A percentile compares a stretch with the other conserved stretches of the same genome.
Conservation (phyloP, 2,113 vertebrate species). For the Sapayoa aenigma region DNA sequence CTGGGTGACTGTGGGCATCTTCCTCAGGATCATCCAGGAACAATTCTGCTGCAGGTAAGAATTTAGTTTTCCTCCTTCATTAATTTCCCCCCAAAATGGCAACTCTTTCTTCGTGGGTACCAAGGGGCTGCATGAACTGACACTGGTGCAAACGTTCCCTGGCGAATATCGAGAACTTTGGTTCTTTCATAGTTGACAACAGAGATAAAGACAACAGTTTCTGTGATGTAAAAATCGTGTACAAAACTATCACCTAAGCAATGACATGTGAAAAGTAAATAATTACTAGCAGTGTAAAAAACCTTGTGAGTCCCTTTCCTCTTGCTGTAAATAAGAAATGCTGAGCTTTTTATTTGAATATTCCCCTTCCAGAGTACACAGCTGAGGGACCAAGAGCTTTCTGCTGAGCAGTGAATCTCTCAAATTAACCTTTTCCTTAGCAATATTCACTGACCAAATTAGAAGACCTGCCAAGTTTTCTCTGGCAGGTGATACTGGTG, state of each 20-base stretch:
- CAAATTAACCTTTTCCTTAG: slow-evolving; percentile 23
- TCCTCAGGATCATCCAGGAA: background rate
- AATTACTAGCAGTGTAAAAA: background rate
- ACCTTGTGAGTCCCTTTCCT: background rate
- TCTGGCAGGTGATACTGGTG: slow-evolving; percentile 25
- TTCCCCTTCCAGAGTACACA: background rate
- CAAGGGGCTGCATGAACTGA: background rate
- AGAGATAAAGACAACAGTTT: background rate
- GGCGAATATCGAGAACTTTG: background rate
- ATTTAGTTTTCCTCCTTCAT: background rate
- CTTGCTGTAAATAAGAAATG: background rate
- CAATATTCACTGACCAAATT: slow-evolving; percentile 7
- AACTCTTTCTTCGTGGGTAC: background rate
- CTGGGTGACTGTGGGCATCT: background rate
- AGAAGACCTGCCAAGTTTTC: slow-evolving; percentile 16
- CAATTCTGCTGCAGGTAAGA: background rate
- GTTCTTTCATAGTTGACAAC: background rate
- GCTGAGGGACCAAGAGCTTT: background rate
- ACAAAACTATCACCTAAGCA: background rate
- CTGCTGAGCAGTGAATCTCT: slow-evolving; percentile 21
- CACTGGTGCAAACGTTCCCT: background rate
- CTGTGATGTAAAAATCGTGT: background rate
- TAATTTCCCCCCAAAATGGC: background rate
- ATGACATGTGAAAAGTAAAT: background rate
- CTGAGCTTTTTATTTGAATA: background rate